Evolutionary conservation across 1,140 invertebrate species (phyloP).

Genomic region (honey bee (Apis mellifera)): Amel_HAv3.1 CM009931.2:3919001-3919500

Average conservation of each 20-base stretch:
- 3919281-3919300: neutral
- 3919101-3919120: slow-evolving; percentile 23
- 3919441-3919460: too few species aligned
- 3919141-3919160: neutral
- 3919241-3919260: neutral
- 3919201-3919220: neutral
- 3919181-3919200: too few species aligned
- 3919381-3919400: too few species aligned
- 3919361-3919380: too few species aligned
- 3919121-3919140: slow-evolving; percentile 27
- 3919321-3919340: neutral
- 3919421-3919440: too few species aligned
- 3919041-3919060: neutral
- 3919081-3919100: neutral
- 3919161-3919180: too few species aligned
- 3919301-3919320: neutral
- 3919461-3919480: too few species aligned
- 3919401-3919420: too few species aligned
- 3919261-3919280: neutral
- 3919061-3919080: neutral
- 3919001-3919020: neutral
- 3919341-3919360: neutral
- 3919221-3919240: neutral
- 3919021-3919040: neutral
- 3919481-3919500: too few species aligned